Conservation (phyloP, 2,113 vertebrate genomes). For the Zosterops borbonicus region DNA sequence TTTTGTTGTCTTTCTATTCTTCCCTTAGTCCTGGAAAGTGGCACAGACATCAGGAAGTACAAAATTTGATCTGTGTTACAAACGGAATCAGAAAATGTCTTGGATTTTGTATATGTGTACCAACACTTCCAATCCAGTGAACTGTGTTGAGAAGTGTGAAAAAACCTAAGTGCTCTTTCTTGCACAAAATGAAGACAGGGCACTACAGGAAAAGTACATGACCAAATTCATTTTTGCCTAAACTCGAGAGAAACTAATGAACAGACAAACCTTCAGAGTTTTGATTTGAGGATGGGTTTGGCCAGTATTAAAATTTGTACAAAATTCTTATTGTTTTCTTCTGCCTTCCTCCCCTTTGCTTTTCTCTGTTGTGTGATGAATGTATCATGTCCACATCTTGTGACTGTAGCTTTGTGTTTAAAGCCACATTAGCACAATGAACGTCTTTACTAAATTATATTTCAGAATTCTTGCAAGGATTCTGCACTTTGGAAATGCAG, state of each 20-base stretch:
- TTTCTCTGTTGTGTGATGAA: constrained; percentile 11
- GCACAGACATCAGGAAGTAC: neutral
- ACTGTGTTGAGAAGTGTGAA: neutral
- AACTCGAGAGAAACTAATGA: neutral
- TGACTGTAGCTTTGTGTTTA: constrained; percentile 23
- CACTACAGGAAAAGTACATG: neutral
- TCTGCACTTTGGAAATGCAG: constrained; percentile 5
- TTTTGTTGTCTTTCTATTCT: neutral
- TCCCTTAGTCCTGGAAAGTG: neutral
- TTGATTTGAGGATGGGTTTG: neutral
- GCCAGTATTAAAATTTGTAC: neutral
- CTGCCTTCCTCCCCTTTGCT: neutral
- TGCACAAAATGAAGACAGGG: neutral
- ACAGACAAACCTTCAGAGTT: neutral
- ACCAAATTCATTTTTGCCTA: neutral
- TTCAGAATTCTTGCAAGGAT: constrained; percentile 10
- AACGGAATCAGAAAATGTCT: neutral
- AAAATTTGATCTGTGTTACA: neutral
- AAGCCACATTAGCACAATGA: constrained; percentile 5
- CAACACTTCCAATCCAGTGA: neutral
- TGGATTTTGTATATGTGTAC: neutral
- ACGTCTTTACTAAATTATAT: neutral
- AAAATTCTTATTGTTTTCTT: neutral
- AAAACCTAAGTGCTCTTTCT: neutral
- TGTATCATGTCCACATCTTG: neutral